Percentiles rank a stretch among this genome's conserved stretches.
These are phyloP conservation scores for Hydraecia micacea DNA, from an alignment of 2,888 invertebrate genomes.

Conservation along the genomic window DNA sequence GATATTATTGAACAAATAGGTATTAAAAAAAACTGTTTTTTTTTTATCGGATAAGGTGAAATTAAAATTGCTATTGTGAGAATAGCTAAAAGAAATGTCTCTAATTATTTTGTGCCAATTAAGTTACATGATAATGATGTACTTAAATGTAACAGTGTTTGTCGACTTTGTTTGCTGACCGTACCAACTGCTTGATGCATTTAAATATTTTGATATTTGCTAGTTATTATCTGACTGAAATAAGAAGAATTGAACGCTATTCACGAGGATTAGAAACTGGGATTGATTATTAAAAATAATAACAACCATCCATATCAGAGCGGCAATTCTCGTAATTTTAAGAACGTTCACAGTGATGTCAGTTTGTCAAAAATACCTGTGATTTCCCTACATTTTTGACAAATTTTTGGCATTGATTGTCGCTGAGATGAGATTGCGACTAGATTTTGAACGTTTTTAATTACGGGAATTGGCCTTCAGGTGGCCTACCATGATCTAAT, in stretches of 20 bases:
- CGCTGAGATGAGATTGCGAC: not conserved
- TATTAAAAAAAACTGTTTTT: not conserved
- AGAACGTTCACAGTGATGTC: not conserved
- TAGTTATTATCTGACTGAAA: not conserved
- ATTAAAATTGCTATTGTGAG: not conserved
- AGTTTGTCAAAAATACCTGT: not conserved
- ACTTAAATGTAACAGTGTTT: not conserved
- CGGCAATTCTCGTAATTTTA: not conserved
- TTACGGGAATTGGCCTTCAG: too few relatives aligned
- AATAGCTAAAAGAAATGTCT: not conserved
- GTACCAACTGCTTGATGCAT: conserved; percentile 12
- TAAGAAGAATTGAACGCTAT: not conserved
- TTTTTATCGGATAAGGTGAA: not conserved
- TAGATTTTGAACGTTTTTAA: too few relatives aligned
- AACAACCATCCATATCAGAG: not conserved
- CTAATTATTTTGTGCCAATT: not conserved
- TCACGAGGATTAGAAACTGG: not conserved
- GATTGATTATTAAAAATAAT: not conserved
- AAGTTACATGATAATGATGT: not conserved
- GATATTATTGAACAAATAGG: not conserved
- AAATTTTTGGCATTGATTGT: not conserved
- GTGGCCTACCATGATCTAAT: too few relatives aligned
- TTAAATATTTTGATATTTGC: conserved; percentile 9
- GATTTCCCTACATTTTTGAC: too few relatives aligned
- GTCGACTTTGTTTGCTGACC: conserved; percentile 2